Evolutionary conservation across 1,140 invertebrate species (phyloP), one percentile per base, ranked within the genome.

Genomic region (Hycleus phaleratus): DNA sequence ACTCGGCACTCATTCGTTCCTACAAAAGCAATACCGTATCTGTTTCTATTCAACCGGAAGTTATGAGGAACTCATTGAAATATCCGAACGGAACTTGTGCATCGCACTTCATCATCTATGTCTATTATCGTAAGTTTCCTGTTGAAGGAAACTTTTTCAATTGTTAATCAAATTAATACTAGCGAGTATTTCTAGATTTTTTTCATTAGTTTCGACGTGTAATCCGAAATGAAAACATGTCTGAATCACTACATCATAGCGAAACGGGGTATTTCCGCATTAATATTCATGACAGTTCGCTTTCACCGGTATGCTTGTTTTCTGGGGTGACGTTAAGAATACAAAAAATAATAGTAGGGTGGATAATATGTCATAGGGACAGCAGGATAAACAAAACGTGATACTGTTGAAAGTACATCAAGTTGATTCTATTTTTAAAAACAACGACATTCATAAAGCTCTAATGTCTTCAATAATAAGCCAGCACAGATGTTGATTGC

Each of bases 31-130:
- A 42, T 42, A 52, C 57, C 60, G 59, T 58, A 61, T 59, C 61
- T 58, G 40, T 45, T 47, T 58, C 55, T 59, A 58, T 58, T 63
- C 60, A 61, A 60, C 67, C 63, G 65, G 65, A 67, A 67, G 65
- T 67, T 67, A 65, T 67, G 65, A 67, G 60, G 56, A 59, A 60
- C 58, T 65, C 63, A 67, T 67, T 65, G 65, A 67, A 65, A 66
- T 66, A 64, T 66, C 65, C 65, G 62, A 58, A 62, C 62, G 59
- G 58, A 60, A 59, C 53, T 49, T 54, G 51, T 55, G 53, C 25
- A 49, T 42, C 48, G 49, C 61, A 63, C 58, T 65, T 65, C 46
- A 60, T 65, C 63, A 62, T 62, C 52, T 32, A 32, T 25, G 48
- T 56, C 56, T 46, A 58, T 38, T 49, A 48, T 54, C 55, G 56